phyloP scores from a whole-genome alignment of 2,888 invertebrate genomes.

The Schizaphis graminum region DNA sequence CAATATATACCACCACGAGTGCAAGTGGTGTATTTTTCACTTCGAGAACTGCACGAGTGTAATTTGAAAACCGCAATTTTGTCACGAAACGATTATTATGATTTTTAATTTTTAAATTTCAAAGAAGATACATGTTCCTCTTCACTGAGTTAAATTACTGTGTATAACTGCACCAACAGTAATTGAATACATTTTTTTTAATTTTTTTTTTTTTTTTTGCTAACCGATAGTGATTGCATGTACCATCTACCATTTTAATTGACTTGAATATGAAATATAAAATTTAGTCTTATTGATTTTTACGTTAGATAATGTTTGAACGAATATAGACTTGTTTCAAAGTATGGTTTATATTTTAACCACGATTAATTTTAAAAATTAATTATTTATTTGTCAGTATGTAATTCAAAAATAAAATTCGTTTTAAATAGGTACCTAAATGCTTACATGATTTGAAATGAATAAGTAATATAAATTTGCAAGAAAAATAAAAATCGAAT shows the following conservation, averaged over 20 bases:
- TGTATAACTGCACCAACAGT: background rate
- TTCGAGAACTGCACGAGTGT: background rate
- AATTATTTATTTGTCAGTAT: background rate
- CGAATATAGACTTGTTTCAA: background rate
- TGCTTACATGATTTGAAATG: background rate
- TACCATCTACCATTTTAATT: background rate
- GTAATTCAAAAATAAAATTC: background rate
- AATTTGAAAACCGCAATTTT: constrained; percentile 44
- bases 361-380: background rate
- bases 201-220: background rate
- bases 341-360: background rate
- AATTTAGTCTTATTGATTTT: background rate
- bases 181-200: background rate
- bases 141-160: background rate
- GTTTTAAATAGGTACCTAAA: background rate
- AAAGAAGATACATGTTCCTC: background rate
- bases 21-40: background rate
- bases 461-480: background rate
- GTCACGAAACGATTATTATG: constrained; percentile 46
- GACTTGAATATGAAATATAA: background rate
- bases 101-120: constrained; percentile 27
- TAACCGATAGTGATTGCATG: background rate
- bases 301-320: background rate
- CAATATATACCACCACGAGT: background rate
- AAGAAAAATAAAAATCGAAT: background rate